These are phyloP conservation scores for Lepidurus couesii DNA, from an alignment of 1,140 invertebrate species.

Conservation along the genomic window DNA sequence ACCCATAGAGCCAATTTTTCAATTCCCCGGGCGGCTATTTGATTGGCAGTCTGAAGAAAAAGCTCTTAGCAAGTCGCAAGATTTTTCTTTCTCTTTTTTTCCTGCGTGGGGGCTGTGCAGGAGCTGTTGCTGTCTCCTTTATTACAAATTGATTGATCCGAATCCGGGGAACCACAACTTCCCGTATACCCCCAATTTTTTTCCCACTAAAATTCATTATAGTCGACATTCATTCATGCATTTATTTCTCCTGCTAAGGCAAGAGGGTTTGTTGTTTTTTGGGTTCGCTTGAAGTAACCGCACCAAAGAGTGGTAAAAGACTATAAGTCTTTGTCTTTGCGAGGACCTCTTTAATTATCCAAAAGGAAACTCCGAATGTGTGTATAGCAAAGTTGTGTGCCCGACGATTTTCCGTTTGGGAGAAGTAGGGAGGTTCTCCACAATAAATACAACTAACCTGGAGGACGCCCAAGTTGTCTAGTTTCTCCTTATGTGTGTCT, in stretches of 20 bases:
- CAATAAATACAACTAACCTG: slow-evolving; percentile 16
- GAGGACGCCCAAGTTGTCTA: slow-evolving; percentile 17
- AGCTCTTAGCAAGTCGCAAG: not conserved
- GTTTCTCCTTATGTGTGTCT: not conserved
- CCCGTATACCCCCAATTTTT: not conserved
- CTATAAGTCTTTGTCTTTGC: not conserved
- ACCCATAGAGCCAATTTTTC: slow-evolving; percentile 21
- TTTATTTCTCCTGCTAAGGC: too few species aligned
- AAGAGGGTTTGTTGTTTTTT: not conserved
- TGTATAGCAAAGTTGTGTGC: not conserved
- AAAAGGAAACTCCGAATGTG: not conserved
- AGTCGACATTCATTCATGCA: too few species aligned
- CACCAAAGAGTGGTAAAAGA: not conserved
- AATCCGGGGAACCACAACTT: not conserved
- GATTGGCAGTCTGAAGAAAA: not conserved
- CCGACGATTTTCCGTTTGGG: not conserved
- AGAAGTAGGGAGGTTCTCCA: not conserved
- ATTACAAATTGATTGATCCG: not conserved
- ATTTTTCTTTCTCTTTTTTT: not conserved
- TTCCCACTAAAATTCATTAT: too few species aligned
- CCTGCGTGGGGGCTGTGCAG: not conserved
- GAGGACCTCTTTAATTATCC: not conserved
- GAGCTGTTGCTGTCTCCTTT: not conserved
- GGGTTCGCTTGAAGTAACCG: not conserved
- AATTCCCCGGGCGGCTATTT: slow-evolving; percentile 6